Conservation (phyloP, 2,888 invertebrate genomes). For the Tenthredo amoena region DNA sequence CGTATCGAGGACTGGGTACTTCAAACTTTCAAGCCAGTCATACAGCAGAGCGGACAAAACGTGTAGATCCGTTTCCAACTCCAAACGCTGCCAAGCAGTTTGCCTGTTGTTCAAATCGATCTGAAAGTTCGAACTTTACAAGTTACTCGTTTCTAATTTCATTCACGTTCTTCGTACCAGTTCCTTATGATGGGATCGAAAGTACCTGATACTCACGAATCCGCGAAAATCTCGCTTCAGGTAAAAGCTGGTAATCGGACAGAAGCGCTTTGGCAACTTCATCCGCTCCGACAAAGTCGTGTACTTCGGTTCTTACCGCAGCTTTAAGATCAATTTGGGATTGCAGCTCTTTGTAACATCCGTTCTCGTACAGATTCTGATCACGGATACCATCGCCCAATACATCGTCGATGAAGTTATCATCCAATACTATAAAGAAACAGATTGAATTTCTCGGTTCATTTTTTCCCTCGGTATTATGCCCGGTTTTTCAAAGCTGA, state of each 20-base stretch:
- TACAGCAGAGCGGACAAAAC: slow-evolving; percentile 84
- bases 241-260: slow-evolving; percentile 81
- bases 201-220: slow-evolving; percentile 77
- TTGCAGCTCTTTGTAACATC: slow-evolving; percentile 80
- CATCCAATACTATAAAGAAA: slow-evolving; percentile 71
- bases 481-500: too few relatives aligned
- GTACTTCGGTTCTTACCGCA: slow-evolving; percentile 65
- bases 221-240: slow-evolving; percentile 80
- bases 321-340: slow-evolving; percentile 76
- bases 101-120: slow-evolving; percentile 84
- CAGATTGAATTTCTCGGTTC: background rate
- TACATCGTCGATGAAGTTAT: slow-evolving; percentile 76
- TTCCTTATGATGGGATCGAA: background rate
- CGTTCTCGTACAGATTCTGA: slow-evolving; percentile 79
- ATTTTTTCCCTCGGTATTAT: background rate
- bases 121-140: slow-evolving; percentile 73
- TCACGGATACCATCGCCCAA: slow-evolving; percentile 79
- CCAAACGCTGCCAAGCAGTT: slow-evolving; percentile 84
- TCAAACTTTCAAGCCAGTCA: slow-evolving; percentile 89
- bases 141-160: background rate
- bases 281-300: slow-evolving; percentile 66
- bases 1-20: slow-evolving; percentile 83
- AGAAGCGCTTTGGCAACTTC: slow-evolving; percentile 81
- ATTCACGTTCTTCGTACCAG: background rate
- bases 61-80: slow-evolving; percentile 83